These are phyloP conservation scores for Plebejus melissa DNA, from an alignment of 2,888 invertebrate genomes.

Conservation along the genomic window DNA sequence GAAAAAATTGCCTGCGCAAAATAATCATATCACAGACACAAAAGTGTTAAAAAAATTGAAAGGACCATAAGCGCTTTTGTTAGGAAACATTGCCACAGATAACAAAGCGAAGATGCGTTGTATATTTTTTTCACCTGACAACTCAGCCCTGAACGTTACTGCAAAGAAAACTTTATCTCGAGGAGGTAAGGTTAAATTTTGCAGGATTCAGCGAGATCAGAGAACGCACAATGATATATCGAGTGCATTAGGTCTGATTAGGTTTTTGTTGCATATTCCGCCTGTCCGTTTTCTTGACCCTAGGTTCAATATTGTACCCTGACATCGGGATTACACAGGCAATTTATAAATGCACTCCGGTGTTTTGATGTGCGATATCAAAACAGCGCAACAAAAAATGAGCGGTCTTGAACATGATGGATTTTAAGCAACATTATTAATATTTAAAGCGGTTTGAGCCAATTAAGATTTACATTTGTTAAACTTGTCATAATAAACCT, in stretches of 20 bases:
- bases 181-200: background rate
- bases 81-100: conserved; percentile 37
- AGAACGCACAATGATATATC: conserved; percentile 36
- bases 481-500: background rate
- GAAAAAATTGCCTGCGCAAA: conserved; percentile 18
- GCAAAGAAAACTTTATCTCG: background rate
- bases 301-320: conserved; percentile 16
- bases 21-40: conserved; percentile 9
- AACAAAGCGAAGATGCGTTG: conserved; percentile 37
- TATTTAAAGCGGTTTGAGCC: background rate
- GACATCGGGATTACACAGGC: conserved; percentile 19
- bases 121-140: conserved; percentile 32
- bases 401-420: background rate
- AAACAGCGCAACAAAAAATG: conserved; percentile 1
- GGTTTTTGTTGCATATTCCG: conserved; percentile 30
- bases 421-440: background rate
- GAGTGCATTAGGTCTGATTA: conserved; percentile 36
- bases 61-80: conserved; percentile 30
- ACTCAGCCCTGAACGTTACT: background rate
- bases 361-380: background rate
- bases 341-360: conserved; percentile 29
- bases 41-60: conserved; percentile 20
- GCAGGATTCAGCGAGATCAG: background rate
- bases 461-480: conserved; percentile 3
- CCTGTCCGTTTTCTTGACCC: conserved; percentile 15